Evolutionary conservation across 2,888 invertebrate genomes (phyloP).

Genomic region (Latrodectus hesperus): DNA sequence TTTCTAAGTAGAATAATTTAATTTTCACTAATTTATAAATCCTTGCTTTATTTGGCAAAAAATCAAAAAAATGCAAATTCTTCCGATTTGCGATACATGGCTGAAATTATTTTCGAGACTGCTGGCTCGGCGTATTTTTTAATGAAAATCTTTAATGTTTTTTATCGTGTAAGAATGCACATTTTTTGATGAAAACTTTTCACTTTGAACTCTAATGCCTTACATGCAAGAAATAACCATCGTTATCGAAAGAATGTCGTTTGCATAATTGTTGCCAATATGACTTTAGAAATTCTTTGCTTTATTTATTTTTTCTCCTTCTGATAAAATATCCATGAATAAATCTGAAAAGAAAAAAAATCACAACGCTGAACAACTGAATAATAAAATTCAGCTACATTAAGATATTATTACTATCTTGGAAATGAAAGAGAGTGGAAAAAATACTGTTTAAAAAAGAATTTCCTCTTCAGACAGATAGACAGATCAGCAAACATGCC

Average conservation of each 20-base stretch:
- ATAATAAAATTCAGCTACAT: conserved; percentile 46
- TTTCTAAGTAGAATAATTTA: too few species aligned
- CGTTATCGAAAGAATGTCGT: background rate
- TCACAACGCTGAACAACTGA: conserved; percentile 24
- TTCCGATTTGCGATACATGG: too few species aligned
- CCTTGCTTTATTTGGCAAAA: too few species aligned
- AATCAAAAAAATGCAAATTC: too few species aligned
- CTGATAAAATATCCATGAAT: conserved; percentile 61
- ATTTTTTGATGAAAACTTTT: too few species aligned
- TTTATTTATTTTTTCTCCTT: conserved; percentile 39
- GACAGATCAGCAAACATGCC: conserved; percentile 66
- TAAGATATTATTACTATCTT: conserved; percentile 66
- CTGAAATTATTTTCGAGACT: too few species aligned
- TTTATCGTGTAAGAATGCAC: too few species aligned
- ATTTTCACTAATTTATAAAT: too few species aligned
- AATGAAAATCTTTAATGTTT: too few species aligned
- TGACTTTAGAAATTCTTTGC: conserved; percentile 20
- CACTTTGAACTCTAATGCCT: too few species aligned
- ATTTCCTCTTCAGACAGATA: conserved; percentile 48
- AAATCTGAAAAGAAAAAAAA: conserved; percentile 32
- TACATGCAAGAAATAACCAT: too few species aligned
- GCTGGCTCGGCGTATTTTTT: too few species aligned
- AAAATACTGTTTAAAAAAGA: conserved; percentile 17
- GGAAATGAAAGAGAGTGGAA: background rate
- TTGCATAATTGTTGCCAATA: conserved; percentile 55